Evolutionary conservation across 2,113 vertebrate species (phyloP), one percentile per base, ranked within the genome.

Genomic region (Aplodontia rufa): DNA sequence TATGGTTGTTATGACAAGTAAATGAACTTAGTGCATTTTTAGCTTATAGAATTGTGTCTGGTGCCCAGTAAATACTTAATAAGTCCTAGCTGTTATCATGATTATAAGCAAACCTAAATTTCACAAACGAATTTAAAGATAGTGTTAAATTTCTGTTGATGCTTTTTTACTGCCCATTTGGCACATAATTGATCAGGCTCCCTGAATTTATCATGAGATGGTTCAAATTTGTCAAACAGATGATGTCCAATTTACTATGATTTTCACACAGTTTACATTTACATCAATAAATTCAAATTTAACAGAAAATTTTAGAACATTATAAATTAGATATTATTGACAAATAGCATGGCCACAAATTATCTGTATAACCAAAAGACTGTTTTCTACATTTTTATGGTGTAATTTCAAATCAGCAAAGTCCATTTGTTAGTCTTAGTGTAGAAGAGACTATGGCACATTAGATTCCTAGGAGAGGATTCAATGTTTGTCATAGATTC

Each of bases 271-370:
- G n/a, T 28, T 74, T 58, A 69, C 2, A 71, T 92, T 51, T 75
- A 10, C 37, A 83, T 91, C 14, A 66, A 26, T 92, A 84, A 92
- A 51, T 2, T 88, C 19, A 89, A 47, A 95, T 89, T 72, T 96
- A 30, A 71, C n/a, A 47, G 74, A 83, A 74, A 94, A 60, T 47
- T 91, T 84, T 74, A 80, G 30, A 83, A 20, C 14, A 10, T 80
- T 85, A 8, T 42, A 79, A 85, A 71, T 95, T 92, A 91, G 79
- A 76, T 47, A 62, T 69, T 78, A 60, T 74, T 88, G 17, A 85
- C 64, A 85, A 47, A 78, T 78, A 72, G 42, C 6, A 10, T 66
- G 6, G 20, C 37, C 22, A 85, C 20, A 66, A 68, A 68, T 82
- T 42, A 49, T 74, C 20, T 75, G 11, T 84, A 35, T 62, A 94